Conservation (phyloP, 2,797 vertebrate genomes). For the Squalus acanthias region DNA sequence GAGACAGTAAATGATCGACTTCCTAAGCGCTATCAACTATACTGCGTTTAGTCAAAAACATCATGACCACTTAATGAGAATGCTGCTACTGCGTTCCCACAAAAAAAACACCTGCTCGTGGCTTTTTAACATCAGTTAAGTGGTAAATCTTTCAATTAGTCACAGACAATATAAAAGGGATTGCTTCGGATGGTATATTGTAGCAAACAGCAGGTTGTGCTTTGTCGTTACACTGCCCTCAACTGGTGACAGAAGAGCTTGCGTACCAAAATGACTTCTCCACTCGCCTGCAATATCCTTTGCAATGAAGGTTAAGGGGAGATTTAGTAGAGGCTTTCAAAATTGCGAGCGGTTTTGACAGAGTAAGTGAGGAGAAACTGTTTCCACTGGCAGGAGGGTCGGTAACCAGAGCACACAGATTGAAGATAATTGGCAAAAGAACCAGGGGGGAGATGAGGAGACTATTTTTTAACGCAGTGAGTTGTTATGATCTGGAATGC, state of each 20-base stretch:
- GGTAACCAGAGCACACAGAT: not conserved
- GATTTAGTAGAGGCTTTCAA: not conserved
- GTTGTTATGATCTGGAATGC: not conserved
- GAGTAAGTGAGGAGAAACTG: not conserved
- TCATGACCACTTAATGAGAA: not conserved
- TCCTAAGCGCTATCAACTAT: not conserved
- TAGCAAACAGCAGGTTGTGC: not conserved
- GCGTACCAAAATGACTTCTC: not conserved
- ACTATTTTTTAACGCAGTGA: not conserved
- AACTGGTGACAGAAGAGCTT: not conserved
- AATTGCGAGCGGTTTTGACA: not conserved
- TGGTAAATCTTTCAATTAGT: slow-evolving; percentile 34
- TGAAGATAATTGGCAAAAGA: not conserved
- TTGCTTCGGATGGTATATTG: not conserved
- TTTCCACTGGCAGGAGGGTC: not conserved
- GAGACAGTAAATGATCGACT: not conserved
- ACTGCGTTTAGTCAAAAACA: not conserved
- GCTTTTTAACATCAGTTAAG: slow-evolving; percentile 23
- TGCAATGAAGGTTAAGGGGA: not conserved
- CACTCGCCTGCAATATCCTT: not conserved
- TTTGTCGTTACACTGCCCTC: slow-evolving; percentile 31
- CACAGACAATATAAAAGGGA: not conserved
- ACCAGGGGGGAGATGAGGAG: not conserved
- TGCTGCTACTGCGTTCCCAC: not conserved
- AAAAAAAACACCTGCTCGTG: not conserved